Evolutionary conservation across 1,140 invertebrate genomes (phyloP), one percentile per base, ranked within the genome.

Genomic region (Drosophila orena): DNA sequence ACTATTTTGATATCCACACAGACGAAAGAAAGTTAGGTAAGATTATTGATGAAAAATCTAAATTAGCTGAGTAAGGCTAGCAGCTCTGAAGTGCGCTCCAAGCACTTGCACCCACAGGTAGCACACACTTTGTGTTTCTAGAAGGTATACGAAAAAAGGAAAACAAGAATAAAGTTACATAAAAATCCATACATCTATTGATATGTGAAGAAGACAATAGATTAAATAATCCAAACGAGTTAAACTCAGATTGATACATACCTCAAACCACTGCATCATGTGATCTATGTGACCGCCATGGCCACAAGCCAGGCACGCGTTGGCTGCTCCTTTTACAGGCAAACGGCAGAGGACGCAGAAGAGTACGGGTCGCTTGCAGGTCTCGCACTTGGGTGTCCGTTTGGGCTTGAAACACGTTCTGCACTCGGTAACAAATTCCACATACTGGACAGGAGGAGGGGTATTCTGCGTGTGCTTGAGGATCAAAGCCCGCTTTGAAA

Each of bases 261-360:
- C 92, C 85, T 94, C 93, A 93, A 97, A 98, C 97, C 97, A 98
- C 40, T 95, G 93, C 66, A 95, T 93, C 85, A 98, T 94, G 92
- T 98, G 97, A 56, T 93, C 92, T 4, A 95, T 95, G 91, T 99
- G 98, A 8, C 98, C 98, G 37, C 97, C 98, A 93, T 99, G 98
- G 2, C 97, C 97, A 93, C 98, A 98, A 24, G 95, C 93, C 27
- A 97, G 92, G 90, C 98, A 98, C 72, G 96, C 96, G 83, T 96
- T 96, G 14, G 96, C 95, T 1, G 95, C 94, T 93, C 97, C 98
- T 94, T 95, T 95, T 5, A 98, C 97, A 14, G 97, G 96, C 60
- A 97, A 94, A 78, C 96, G 96, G 92, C 98, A 99, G 55, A 98
- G 95, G 5, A 95, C 93, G 93, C 98, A 98, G 72, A 95, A 94